These are phyloP conservation scores for Chrysolina americana DNA, from an alignment of 2,888 invertebrate species.

Conservation along the genomic window DNA sequence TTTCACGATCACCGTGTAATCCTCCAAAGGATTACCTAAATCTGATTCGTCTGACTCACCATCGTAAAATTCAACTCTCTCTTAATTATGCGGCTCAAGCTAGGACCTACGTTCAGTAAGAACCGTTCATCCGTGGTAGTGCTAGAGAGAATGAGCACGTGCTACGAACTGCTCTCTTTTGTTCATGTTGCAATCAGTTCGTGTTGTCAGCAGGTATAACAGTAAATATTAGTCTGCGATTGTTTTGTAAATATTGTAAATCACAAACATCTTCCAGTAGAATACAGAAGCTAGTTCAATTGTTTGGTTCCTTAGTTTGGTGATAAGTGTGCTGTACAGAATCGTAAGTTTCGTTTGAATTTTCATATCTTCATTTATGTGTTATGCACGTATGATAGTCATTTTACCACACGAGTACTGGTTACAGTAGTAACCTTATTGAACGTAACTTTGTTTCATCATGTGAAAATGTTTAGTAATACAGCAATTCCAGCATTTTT, in stretches of 20 bases:
- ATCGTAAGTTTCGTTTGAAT: slow-evolving; percentile 17
- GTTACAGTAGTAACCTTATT: too few relatives aligned
- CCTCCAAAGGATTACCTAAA: background rate
- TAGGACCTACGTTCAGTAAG: slow-evolving; percentile 8
- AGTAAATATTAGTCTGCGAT: slow-evolving; percentile 14
- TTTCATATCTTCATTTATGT: too few relatives aligned
- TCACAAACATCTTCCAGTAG: slow-evolving; percentile 30
- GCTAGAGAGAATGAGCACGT: slow-evolving; percentile 11
- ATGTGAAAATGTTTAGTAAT: too few relatives aligned
- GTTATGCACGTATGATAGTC: too few relatives aligned
- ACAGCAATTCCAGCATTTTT: too few relatives aligned
- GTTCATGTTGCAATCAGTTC: slow-evolving; percentile 9
- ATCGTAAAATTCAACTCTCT: slow-evolving; percentile 23
- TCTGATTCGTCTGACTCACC: slow-evolving; percentile 15
- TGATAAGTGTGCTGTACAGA: slow-evolving; percentile 27
- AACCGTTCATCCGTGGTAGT: background rate
- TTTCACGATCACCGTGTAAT: background rate
- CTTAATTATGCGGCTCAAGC: slow-evolving; percentile 6
- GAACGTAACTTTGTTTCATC: too few relatives aligned
- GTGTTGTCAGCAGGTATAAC: slow-evolving; percentile 29
- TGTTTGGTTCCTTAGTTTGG: slow-evolving; percentile 15
- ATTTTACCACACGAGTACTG: too few relatives aligned
- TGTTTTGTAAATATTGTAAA: slow-evolving; percentile 14
- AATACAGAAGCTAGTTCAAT: background rate
- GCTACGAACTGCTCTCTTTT: background rate